Conservation (phyloP, 2,113 vertebrate genomes). For the Acrocephalus kingi region DNA sequence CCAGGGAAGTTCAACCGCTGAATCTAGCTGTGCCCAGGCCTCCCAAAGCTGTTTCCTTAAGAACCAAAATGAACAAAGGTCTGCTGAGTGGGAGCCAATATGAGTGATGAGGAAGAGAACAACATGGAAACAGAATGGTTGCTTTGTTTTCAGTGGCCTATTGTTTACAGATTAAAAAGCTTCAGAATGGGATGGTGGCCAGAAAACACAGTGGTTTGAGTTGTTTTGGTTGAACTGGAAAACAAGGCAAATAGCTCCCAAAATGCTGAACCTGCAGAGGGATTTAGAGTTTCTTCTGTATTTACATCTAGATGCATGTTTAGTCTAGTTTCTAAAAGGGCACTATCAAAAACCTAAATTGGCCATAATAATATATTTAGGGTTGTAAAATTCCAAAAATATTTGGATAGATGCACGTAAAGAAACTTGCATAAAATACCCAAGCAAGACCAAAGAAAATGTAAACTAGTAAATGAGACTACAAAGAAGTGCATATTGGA, state of each 20-base stretch:
- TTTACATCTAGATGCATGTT: neutral
- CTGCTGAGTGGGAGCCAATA: neutral
- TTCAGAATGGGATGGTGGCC: neutral
- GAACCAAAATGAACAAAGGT: neutral
- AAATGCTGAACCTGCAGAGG: neutral
- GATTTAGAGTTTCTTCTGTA: neutral
- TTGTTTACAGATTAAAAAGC: neutral
- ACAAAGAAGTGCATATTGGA: neutral
- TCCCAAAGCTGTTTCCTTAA: neutral
- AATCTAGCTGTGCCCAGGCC: neutral
- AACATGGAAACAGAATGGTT: neutral
- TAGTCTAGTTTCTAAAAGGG: neutral
- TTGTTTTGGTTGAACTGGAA: neutral
- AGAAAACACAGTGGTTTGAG: neutral
- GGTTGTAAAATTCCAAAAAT: neutral
- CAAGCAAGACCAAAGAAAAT: neutral
- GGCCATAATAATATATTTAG: neutral
- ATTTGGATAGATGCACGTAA: neutral
- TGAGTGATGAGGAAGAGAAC: neutral
- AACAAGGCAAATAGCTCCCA: neutral
- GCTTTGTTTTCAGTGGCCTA: neutral
- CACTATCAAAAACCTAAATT: neutral
- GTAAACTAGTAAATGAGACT: neutral
- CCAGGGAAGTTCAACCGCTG: neutral
- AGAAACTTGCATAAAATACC: neutral